These are phyloP conservation scores for Stegostoma tigrinum DNA, from an alignment of 2,113 vertebrate species.

Conservation along the genomic window DNA sequence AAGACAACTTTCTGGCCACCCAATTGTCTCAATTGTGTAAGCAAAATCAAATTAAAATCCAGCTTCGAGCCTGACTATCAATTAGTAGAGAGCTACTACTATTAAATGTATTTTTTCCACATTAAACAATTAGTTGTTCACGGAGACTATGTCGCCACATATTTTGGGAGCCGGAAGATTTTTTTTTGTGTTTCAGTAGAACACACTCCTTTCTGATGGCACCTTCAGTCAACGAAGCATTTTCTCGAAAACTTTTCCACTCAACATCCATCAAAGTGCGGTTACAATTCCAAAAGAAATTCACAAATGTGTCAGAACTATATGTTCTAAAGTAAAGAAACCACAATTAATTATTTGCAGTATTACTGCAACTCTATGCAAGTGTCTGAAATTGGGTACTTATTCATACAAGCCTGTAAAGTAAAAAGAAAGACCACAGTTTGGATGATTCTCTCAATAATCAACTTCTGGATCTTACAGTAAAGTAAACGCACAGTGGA, in stretches of 20 bases:
- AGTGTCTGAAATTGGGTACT: not conserved
- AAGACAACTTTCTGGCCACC: constrained; percentile 40
- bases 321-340: not conserved
- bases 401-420: not conserved
- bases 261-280: no score
- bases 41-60: constrained; percentile 28
- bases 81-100: no score
- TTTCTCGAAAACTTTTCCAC: not conserved
- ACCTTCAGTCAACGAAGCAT: not conserved
- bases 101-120: not conserved
- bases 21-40: constrained; percentile 45
- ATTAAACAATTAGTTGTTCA: not conserved
- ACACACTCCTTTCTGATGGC: not conserved
- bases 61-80: not conserved
- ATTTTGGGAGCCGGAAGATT: not conserved
- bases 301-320: not conserved
- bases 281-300: not conserved
- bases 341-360: not conserved
- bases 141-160: not conserved
- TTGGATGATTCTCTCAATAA: not conserved
- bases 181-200: not conserved
- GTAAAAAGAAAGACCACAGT: not conserved
- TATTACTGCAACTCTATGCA: not conserved
- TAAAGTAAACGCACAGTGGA: not conserved
- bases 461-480: not conserved